phyloP scores from a whole-genome alignment of 1,140 invertebrate genomes.

The Adelges cooleyi region DNA sequence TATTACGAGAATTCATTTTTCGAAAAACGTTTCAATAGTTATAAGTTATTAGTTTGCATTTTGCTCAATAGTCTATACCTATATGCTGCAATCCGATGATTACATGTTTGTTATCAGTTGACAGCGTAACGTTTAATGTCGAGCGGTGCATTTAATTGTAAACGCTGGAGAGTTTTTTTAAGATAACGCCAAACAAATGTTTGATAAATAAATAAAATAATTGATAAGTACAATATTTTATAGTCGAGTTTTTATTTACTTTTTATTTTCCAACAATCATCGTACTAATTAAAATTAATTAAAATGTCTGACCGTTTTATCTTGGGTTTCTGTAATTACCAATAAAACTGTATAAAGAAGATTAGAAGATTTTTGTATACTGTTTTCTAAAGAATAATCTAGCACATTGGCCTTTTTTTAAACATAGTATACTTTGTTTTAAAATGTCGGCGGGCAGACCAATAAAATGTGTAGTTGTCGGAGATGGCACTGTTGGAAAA shows the following conservation, averaged over 20 bases:
- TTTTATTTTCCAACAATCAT: conserved; percentile 10
- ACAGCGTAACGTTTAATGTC: no score
- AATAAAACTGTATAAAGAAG: background rate
- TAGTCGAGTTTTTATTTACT: background rate
- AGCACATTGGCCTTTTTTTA: background rate
- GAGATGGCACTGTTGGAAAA: conserved; percentile 91
- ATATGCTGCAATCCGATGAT: no score
- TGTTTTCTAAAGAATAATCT: background rate
- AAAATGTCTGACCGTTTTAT: background rate
- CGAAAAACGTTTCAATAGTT: no score
- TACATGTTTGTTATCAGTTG: no score
- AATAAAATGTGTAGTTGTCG: conserved; percentile 95
- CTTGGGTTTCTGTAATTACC: background rate
- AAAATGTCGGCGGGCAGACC: conserved; percentile 39
- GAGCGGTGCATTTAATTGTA: no score
- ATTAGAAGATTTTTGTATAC: background rate
- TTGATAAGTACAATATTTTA: conserved; percentile 1
- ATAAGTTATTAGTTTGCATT: no score
- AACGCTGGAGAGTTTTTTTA: background rate
- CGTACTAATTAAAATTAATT: conserved; percentile 19
- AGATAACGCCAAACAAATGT: conserved; percentile 6
- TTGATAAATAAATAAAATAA: conserved; percentile 17
- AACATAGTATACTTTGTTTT: background rate
- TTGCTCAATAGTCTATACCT: no score
- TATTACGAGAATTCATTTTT: no score